Evolutionary conservation across 2,797 vertebrate genomes (phyloP), one percentile per base, ranked within the genome.

Genomic region (Malacoctenus gilli): DNA sequence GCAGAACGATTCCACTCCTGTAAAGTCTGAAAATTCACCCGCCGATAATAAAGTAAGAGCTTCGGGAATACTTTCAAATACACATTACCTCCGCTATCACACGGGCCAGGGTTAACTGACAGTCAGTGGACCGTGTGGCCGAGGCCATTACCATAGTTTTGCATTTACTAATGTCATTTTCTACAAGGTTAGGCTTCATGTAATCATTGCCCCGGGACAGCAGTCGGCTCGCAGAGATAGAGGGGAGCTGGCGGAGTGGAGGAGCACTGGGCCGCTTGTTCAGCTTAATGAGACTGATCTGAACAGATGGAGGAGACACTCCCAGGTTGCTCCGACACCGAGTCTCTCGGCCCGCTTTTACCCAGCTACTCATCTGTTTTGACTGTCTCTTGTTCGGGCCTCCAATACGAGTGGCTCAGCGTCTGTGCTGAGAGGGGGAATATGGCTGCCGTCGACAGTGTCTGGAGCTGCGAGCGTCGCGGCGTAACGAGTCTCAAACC

Each of bases 111-210:
- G 49, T 68, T 77, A 62, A 80, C 54, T 40, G 67, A 74, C 59
- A 75, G 60, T 56, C 71, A 76, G 69, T 75, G 70, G 72, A 82
- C 60, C 68, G 22, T 69, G 76, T 37, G 19, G 62, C 46, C 2
- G 19, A 62, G 44, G n/a, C 31, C 65, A 82, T 86, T 82, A 84
- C 59, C 79, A 75, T 77, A 79, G 72, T 72, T 77, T 72, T 84
- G 68, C 73, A 79, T 73, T 82, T 73, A 64, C 73, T 85, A 79
- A 86, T 83, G 82, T 83, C 71, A 83, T 89, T 88, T 89, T 87
- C 80, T 86, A 86, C 86, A 84, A 89, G 83, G 80, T 85, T 87
- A 77, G 69, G 59, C 68, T 78, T 81, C 78, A 77, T 80, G 77
- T 85, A 83, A 80, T 77, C 72, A 65, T 71, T 79, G 82, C 67